Evolutionary conservation across 2,888 invertebrate species (phyloP).

Genomic region (Clistopyga incitator): DNA sequence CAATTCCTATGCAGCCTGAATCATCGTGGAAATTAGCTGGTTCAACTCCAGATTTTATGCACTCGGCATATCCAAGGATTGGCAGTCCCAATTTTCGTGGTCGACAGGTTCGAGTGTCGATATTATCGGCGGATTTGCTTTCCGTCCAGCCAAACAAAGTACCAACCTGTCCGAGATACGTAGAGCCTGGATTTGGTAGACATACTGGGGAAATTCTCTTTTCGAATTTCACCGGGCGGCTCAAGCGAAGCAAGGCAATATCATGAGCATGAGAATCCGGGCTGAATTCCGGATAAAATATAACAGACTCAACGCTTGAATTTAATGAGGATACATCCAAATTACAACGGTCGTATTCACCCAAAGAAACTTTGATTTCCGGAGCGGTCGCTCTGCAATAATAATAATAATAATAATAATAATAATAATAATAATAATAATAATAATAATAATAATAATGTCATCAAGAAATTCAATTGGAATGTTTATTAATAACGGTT

Average conservation of each 20-base stretch:
- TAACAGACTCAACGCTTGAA: slow-evolving; percentile 85
- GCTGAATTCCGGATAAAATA: slow-evolving; percentile 86
- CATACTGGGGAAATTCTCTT: slow-evolving; percentile 86
- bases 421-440: slow-evolving; percentile 3
- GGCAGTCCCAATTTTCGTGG: slow-evolving; percentile 86
- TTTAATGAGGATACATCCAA: slow-evolving; percentile 85
- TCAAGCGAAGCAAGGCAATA: slow-evolving; percentile 86
- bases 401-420: slow-evolving; percentile 1
- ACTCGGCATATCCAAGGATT: slow-evolving; percentile 84
- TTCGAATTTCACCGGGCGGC: slow-evolving; percentile 85
- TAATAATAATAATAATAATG: not conserved
- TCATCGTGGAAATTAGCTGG: slow-evolving; percentile 83
- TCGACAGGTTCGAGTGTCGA: slow-evolving; percentile 82
- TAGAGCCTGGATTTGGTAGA: slow-evolving; percentile 85
- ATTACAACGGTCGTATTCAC: slow-evolving; percentile 86
- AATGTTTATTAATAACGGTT: too few relatives aligned
- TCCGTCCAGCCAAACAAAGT: slow-evolving; percentile 85
- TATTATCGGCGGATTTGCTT: slow-evolving; percentile 69
- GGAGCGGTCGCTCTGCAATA: slow-evolving; percentile 75
- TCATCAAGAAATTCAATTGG: not conserved
- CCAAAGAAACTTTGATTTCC: slow-evolving; percentile 86
- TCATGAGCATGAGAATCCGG: slow-evolving; percentile 86
- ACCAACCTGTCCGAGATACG: slow-evolving; percentile 85
- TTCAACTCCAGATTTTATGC: slow-evolving; percentile 82
- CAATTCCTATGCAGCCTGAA: slow-evolving; percentile 86